These are phyloP conservation scores for Vulpes ferrilata DNA, from an alignment of 2,113 vertebrate species.

Conservation along the genomic window DNA sequence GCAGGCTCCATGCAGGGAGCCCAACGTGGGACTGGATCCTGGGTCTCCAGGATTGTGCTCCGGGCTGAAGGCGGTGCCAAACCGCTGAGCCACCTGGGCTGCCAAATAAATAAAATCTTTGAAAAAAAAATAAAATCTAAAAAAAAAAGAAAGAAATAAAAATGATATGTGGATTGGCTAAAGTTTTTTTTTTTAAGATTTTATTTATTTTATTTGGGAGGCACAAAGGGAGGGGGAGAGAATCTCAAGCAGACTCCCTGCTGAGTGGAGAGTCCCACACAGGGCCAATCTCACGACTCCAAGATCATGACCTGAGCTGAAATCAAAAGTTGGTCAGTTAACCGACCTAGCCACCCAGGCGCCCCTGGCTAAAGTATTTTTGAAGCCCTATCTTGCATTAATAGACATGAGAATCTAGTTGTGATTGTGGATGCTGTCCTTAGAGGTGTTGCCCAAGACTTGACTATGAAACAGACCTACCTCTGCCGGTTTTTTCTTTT, in stretches of 20 bases:
- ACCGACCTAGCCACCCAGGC: neutral
- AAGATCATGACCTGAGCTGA: neutral
- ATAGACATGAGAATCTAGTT: neutral
- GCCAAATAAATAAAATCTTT: too few relatives aligned
- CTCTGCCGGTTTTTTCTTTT: neutral
- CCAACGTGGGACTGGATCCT: too few relatives aligned
- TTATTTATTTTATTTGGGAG: neutral
- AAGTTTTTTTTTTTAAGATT: neutral
- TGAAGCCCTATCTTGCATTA: neutral
- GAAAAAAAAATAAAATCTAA: neutral
- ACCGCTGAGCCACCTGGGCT: too few relatives aligned
- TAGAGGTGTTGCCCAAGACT: neutral
- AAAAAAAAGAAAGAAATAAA: neutral
- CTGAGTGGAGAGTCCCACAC: too few relatives aligned
- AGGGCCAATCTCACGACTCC: neutral
- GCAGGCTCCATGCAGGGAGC: too few relatives aligned
- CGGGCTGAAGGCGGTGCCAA: too few relatives aligned
- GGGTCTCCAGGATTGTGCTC: too few relatives aligned
- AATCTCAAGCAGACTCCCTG: neutral
- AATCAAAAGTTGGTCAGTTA: neutral
- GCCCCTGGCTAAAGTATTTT: neutral
- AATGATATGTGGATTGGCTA: neutral
- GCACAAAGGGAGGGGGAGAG: too few relatives aligned
- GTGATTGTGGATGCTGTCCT: neutral
- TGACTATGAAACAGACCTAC: neutral